phyloP scores from a whole-genome alignment of 2,113 vertebrate species.

The Phoxinus phoxinus region DNA sequence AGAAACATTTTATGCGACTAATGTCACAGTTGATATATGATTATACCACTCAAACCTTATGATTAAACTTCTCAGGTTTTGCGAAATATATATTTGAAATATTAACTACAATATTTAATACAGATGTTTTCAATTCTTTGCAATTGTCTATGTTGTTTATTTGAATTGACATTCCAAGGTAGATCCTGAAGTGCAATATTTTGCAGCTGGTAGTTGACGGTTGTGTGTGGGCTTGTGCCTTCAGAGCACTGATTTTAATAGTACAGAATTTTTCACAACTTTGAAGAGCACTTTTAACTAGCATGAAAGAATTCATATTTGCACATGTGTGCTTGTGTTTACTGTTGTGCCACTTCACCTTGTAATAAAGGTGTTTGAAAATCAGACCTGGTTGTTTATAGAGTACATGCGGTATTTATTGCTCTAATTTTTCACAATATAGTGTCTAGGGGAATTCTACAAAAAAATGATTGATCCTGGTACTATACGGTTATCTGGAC shows the following conservation, averaged over 20 bases:
- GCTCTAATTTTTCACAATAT: neutral
- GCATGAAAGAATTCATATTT: slow-evolving; percentile 72
- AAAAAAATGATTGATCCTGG: too few species aligned
- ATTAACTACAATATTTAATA: slow-evolving; percentile 66
- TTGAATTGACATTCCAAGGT: slow-evolving; percentile 71
- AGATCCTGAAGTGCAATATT: slow-evolving; percentile 80
- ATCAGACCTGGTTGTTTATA: neutral
- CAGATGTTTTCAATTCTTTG: slow-evolving; percentile 52
- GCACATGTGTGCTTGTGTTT: slow-evolving; percentile 81
- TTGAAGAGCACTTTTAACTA: slow-evolving; percentile 74
- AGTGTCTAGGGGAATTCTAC: too few species aligned
- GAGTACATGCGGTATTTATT: neutral
- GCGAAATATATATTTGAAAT: slow-evolving; percentile 53
- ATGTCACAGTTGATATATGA: slow-evolving; percentile 56
- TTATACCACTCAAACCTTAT: slow-evolving; percentile 54
- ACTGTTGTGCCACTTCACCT: slow-evolving; percentile 81
- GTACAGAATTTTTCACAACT: slow-evolving; percentile 61
- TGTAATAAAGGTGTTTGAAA: slow-evolving; percentile 77
- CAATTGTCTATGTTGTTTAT: slow-evolving; percentile 63
- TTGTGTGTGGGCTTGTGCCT: slow-evolving; percentile 65
- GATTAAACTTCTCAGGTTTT: slow-evolving; percentile 68
- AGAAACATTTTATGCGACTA: slow-evolving; percentile 35
- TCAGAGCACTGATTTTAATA: slow-evolving; percentile 75
- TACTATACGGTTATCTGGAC: too few species aligned
- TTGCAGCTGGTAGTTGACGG: slow-evolving; percentile 73